These are phyloP conservation scores for Centropyge bicolor DNA, from an alignment of 2,797 vertebrate species.

Conservation along the genomic window DNA sequence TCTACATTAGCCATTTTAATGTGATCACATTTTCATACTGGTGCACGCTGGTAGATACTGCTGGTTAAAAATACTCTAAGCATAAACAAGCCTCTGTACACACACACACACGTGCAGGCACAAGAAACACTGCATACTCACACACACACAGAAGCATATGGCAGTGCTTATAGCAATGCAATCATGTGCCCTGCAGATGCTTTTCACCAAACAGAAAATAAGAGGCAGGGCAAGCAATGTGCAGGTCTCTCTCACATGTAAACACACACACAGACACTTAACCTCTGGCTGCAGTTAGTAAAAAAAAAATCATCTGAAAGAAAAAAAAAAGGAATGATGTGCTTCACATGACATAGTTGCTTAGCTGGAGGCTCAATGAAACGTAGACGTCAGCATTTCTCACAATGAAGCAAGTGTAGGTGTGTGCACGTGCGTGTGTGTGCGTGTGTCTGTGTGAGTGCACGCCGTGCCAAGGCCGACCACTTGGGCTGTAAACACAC, in stretches of 20 bases:
- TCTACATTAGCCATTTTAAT: background rate
- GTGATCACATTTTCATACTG: background rate
- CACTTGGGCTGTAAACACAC: conserved; percentile 43
- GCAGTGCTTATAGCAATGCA: conserved; percentile 1
- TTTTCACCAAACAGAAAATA: conserved; percentile 34
- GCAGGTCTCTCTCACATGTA: background rate
- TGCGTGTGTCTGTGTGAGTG: background rate
- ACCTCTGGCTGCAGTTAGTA: conserved; percentile 7
- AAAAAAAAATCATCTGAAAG: conserved; percentile 1
- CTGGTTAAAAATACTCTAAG: background rate
- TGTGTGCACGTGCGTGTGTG: conserved; percentile 3
- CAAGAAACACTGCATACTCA: background rate
- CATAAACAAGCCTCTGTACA: background rate
- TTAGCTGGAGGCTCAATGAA: conserved; percentile 11
- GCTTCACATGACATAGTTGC: conserved; percentile 25
- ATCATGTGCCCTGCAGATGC: conserved; percentile 33
- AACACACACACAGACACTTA: background rate
- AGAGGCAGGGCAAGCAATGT: background rate
- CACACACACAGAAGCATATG: background rate
- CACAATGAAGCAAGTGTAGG: background rate
- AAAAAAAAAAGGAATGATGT: conserved; percentile 3
- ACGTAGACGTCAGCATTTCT: conserved; percentile 36
- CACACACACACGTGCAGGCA: background rate
- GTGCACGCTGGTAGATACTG: background rate
- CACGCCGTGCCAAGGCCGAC: background rate